phyloP scores from a whole-genome alignment of 2,888 invertebrate genomes.

The Drosophila prolongata region DNA sequence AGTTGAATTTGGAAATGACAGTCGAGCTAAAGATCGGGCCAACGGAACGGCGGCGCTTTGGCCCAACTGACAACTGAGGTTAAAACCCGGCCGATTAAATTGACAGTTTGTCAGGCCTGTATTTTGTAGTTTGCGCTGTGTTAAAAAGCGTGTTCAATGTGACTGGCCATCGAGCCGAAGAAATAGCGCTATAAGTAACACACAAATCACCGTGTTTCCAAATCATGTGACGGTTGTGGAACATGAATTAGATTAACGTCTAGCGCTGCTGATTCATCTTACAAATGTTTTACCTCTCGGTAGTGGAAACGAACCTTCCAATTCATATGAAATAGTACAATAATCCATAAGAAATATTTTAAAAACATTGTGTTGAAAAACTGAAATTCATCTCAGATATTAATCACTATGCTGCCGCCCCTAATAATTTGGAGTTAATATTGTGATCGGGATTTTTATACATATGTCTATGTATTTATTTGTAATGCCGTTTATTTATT shows the following conservation, averaged over 20 bases:
- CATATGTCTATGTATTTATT: neutral
- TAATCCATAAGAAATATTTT: no score
- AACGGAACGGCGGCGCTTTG: conserved; percentile 60
- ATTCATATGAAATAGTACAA: no score
- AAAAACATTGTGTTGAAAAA: no score
- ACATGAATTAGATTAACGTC: conserved; percentile 1
- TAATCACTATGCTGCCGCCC: no score
- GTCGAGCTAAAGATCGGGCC: conserved; percentile 62
- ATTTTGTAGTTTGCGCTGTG: conserved; percentile 37
- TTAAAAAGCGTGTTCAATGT: conserved; percentile 35
- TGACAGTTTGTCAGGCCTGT: conserved; percentile 68
- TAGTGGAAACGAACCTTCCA: no score
- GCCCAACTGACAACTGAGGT: conserved; percentile 75
- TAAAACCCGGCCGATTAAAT: conserved; percentile 79
- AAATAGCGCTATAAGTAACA: conserved; percentile 28
- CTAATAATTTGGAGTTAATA: neutral
- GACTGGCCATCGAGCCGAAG: conserved; percentile 10
- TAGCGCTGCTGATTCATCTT: neutral
- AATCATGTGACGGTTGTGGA: conserved; percentile 18
- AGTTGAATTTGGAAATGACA: conserved; percentile 73
- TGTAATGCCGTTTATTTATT: neutral
- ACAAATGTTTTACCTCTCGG: no score
- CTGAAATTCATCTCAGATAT: no score
- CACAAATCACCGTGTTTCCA: conserved; percentile 20
- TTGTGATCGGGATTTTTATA: neutral